Evolutionary conservation across 1,140 invertebrate genomes (phyloP), one percentile per base, ranked within the genome.

Genomic region (Drosophila lacteicornis): DNA sequence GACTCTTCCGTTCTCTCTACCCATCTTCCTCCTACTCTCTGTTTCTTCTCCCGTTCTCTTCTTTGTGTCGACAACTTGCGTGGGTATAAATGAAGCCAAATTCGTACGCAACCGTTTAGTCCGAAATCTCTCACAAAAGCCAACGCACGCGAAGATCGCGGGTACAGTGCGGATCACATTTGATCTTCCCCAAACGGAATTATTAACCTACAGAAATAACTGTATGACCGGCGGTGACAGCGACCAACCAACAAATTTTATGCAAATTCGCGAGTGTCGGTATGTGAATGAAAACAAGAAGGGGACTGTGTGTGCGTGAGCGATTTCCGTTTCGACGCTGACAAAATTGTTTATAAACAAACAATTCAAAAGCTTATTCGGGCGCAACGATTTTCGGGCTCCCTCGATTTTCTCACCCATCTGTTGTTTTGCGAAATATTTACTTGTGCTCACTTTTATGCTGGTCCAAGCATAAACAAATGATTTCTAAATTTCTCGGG

Each of bases 71-170:
- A 50, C 69, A 70, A 73, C 73, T 81, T 88, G 82, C 55, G 40
- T 80, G 80, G 82, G 78, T 91, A 91, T 91, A 91, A 91, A 91
- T 79, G 53, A 76, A 71, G 75, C 69, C 75, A 87, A 91, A 82
- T 82, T 78, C 60, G 71, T 75, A 75, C 80, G 82, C 87, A 91
- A 40, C 60, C 80, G 83, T 73, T 91, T 91, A 91, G 87, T 91
- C 68, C 78, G 83, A 91, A 84, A 84, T 69, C 50, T 78, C 45
- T 62, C 67, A 75, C 60, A 65, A 66, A 74, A 79, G 67, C 47
- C 57, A 59, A 68, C 77, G 71, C 55, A 74, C 68, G 38, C 25
- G 33, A 60, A 43, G 78, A 76, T 78, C 82, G 82, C 70, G 79
- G 42, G 60, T 43, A 27, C 30, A 27, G 25, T 43, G 33, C 40